These are phyloP conservation scores for Pholis gunnellus DNA, from an alignment of 2,113 vertebrate genomes.

Conservation along the genomic window DNA sequence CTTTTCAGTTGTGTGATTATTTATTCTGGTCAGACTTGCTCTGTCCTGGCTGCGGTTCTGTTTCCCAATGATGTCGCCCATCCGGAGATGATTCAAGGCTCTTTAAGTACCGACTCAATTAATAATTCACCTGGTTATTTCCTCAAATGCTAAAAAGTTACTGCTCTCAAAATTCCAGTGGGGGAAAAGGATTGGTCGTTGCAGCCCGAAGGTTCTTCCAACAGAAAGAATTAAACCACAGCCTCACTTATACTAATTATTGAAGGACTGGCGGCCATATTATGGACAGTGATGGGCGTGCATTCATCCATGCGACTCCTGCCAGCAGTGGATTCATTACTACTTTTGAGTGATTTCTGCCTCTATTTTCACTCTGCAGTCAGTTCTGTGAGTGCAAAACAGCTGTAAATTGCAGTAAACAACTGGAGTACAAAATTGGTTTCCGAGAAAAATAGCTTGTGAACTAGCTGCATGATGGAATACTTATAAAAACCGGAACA, in stretches of 20 bases:
- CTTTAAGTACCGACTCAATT: neutral
- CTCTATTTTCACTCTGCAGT: neutral
- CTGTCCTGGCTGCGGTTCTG: neutral
- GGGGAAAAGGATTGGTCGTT: rapidly evolving
- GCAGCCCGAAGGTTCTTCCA: neutral
- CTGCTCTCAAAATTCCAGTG: neutral
- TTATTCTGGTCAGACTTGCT: neutral
- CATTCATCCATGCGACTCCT: conserved; percentile 12
- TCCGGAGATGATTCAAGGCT: neutral
- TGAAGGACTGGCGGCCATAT: neutral
- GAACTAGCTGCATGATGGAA: neutral
- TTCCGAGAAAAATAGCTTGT: neutral
- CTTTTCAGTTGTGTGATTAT: neutral
- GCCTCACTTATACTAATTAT: neutral
- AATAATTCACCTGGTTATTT: neutral
- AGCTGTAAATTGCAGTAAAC: conserved; percentile 6
- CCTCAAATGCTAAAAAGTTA: conserved; percentile 22
- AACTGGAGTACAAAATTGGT: conserved; percentile 13
- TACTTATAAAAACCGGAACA: neutral
- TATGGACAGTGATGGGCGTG: neutral
- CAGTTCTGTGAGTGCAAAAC: conserved; percentile 7
- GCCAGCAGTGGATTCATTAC: conserved; percentile 14
- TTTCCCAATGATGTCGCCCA: neutral
- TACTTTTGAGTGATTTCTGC: conserved; percentile 9
- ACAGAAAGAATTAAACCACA: conserved; percentile 7